Conservation (phyloP, 2,113 vertebrate genomes). For the Leucoraja erinaceus region DNA sequence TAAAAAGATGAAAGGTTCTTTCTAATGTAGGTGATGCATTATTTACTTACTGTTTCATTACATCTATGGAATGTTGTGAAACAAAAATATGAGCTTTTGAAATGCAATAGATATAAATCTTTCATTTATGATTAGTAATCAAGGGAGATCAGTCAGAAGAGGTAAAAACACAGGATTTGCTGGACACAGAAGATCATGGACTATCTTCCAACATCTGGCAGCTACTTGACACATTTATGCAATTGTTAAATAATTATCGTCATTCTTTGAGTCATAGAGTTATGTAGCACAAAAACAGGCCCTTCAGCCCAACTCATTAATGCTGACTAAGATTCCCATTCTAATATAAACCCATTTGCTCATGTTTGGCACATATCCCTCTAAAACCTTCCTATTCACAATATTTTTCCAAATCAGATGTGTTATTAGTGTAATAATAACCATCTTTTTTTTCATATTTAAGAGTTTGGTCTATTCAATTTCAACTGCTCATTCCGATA, state of each 20-base stretch:
- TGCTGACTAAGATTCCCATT: too few species aligned
- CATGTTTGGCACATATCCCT: too few species aligned
- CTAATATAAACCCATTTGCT: too few species aligned
- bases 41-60: not conserved
- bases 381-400: not conserved
- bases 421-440: not conserved
- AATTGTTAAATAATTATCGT: not conserved
- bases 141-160: not conserved
- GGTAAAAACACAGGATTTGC: not conserved
- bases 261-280: too few species aligned
- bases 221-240: not conserved
- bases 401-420: not conserved
- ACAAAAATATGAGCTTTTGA: not conserved
- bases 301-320: too few species aligned
- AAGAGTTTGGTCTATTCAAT: not conserved
- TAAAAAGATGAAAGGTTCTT: not conserved
- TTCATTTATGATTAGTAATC: not conserved
- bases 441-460: not conserved
- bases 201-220: not conserved
- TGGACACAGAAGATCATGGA: not conserved
- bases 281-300: too few species aligned
- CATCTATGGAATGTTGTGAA: not conserved
- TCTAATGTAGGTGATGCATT: not conserved
- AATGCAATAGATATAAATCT: not conserved
- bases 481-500: not conserved